Evolutionary conservation across 2,888 invertebrate genomes (phyloP).

Genomic region (Diaperis boleti): DNA sequence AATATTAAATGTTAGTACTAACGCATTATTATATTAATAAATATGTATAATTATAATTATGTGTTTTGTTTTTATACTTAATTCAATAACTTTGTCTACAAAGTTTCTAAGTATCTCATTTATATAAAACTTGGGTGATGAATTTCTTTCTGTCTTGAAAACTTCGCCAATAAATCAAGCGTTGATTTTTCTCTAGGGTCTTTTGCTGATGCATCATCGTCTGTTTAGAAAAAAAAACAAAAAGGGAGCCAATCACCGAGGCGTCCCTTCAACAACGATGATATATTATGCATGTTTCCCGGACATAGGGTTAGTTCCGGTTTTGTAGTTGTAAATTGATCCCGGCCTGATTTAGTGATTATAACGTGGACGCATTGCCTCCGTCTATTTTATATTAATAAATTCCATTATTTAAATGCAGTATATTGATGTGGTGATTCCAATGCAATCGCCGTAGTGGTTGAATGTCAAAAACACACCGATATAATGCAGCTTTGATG

Average conservation of each 20-base stretch:
- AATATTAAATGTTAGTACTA: too few relatives aligned
- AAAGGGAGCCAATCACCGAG: slow-evolving; percentile 9
- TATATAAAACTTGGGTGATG: too few relatives aligned
- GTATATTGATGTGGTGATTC: slow-evolving; percentile 53
- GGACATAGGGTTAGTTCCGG: slow-evolving; percentile 37
- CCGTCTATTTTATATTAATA: slow-evolving; percentile 53
- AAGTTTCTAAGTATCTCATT: too few relatives aligned
- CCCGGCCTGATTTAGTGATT: slow-evolving; percentile 35
- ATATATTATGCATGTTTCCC: slow-evolving; percentile 35
- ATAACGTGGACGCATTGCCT: slow-evolving; percentile 36
- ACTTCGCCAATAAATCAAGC: slow-evolving; percentile 1
- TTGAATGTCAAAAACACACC: slow-evolving; percentile 57
- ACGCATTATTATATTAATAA: too few relatives aligned
- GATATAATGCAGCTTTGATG: slow-evolving; percentile 55
- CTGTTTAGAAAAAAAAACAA: neutral
- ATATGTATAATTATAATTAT: too few relatives aligned
- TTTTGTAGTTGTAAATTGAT: slow-evolving; percentile 38
- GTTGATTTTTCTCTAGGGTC: neutral
- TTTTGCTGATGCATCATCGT: slow-evolving; percentile 4
- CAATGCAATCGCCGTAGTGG: slow-evolving; percentile 48
- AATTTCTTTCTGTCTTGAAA: neutral
- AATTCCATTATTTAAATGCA: slow-evolving; percentile 57
- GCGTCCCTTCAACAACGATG: slow-evolving; percentile 24
- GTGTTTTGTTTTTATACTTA: too few relatives aligned
- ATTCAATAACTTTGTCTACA: too few relatives aligned